A percentile compares a stretch with the other conserved stretches of the same genome.
phyloP scores from a whole-genome alignment of 2,113 vertebrate genomes.

The Vimba vimba region DNA sequence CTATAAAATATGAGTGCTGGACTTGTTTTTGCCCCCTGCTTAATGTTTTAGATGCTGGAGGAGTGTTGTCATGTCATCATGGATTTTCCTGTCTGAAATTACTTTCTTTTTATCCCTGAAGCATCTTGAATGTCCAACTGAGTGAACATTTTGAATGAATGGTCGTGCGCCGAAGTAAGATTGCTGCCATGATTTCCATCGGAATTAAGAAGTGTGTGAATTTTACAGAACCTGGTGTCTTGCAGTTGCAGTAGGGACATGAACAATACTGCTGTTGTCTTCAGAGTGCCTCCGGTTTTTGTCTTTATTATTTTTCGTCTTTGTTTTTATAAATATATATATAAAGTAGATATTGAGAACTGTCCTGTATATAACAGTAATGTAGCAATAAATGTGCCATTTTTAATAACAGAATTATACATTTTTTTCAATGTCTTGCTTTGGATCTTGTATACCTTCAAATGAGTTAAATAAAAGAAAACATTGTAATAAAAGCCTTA shows the following conservation, averaged over 20 bases:
- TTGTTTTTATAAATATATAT: conserved; percentile 67
- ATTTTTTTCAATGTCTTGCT: conserved; percentile 83
- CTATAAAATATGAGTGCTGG: neutral
- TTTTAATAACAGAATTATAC: conserved; percentile 89
- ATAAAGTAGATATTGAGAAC: conserved; percentile 82
- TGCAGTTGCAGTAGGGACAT: conserved; percentile 64
- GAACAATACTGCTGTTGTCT: conserved; percentile 78
- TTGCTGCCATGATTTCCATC: conserved; percentile 39
- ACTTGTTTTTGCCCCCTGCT: conserved; percentile 9
- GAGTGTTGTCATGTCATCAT: neutral
- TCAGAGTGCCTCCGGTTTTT: conserved; percentile 75
- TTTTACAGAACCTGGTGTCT: conserved; percentile 67
- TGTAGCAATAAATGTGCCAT: conserved; percentile 97
- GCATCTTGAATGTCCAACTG: conserved; percentile 26
- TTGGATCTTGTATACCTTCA: conserved; percentile 84
- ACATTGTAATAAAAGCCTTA: conserved; percentile 77
- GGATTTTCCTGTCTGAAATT: neutral
- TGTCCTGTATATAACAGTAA: conserved; percentile 95
- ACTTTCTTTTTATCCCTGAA: neutral
- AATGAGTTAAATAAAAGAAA: conserved; percentile 76
- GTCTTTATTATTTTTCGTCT: conserved; percentile 77
- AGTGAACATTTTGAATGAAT: conserved; percentile 13
- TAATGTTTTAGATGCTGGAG: neutral
- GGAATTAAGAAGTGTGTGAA: conserved; percentile 49
- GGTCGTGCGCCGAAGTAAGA: neutral